Percentiles rank a stretch among this genome's conserved stretches.
These are phyloP conservation scores for Numenius phaeopus DNA, from an alignment of 2,797 vertebrate species.

Conservation along the genomic window DNA sequence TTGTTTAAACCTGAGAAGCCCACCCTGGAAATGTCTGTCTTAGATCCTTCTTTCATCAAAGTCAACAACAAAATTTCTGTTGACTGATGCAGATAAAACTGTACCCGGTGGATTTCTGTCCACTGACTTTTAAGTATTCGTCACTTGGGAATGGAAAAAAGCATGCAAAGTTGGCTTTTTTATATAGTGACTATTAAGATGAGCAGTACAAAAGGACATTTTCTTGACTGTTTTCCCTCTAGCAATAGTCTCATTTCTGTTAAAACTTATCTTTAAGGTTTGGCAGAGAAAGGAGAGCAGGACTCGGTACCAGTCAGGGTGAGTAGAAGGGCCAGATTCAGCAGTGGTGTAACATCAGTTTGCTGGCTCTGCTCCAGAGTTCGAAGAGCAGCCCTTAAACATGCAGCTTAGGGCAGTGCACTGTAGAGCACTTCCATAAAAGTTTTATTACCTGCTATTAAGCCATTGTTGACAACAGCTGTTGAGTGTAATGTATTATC, in stretches of 20 bases:
- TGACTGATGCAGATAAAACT: neutral
- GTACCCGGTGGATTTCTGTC: neutral
- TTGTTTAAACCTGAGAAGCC: neutral
- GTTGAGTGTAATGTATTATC: neutral
- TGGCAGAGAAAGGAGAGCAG: neutral
- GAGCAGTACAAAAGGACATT: neutral
- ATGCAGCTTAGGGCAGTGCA: neutral
- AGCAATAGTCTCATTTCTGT: neutral
- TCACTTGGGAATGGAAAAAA: neutral
- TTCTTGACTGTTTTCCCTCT: neutral
- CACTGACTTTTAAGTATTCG: neutral
- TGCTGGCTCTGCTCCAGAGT: neutral
- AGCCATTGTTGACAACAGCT: neutral
- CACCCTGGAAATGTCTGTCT: neutral
- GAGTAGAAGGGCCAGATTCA: neutral
- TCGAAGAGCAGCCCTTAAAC: neutral
- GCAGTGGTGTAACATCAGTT: neutral
- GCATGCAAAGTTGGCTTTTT: neutral
- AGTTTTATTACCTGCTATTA: constrained; percentile 7
- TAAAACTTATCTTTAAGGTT: neutral
- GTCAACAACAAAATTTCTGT: neutral
- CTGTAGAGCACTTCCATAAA: neutral
- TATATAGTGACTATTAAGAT: neutral
- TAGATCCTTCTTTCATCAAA: neutral
- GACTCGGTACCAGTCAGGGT: neutral